Conservation (phyloP, 2,888 invertebrate species). For the Rhagophthalmus giganteus region DNA sequence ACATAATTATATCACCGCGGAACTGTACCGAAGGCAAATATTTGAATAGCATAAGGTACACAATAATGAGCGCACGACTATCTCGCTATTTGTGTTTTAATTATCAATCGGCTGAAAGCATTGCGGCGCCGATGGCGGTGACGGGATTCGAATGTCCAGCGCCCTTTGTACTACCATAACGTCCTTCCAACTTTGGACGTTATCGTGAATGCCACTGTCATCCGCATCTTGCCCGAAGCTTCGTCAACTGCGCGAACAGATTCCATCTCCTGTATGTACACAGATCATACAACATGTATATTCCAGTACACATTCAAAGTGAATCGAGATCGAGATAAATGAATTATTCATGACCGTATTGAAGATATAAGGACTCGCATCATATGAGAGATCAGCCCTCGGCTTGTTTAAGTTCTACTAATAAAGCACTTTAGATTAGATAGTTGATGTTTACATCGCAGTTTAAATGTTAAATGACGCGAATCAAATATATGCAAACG, state of each 20-base stretch:
- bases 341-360: conserved; percentile 52
- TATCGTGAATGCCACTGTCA: conserved; percentile 33
- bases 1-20: conserved; percentile 39
- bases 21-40: conserved; percentile 33
- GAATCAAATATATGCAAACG: conserved; percentile 38
- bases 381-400: conserved; percentile 45
- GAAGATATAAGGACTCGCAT: conserved; percentile 49
- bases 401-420: conserved; percentile 52
- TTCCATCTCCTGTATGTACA: conserved; percentile 45
- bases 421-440: conserved; percentile 52
- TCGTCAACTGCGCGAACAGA: conserved; percentile 46
- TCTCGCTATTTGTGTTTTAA: conserved; percentile 31
- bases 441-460: conserved; percentile 48
- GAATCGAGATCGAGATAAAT: conserved; percentile 52
- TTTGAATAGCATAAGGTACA: conserved; percentile 27
- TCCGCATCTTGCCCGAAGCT: conserved; percentile 43
- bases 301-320: conserved; percentile 51
- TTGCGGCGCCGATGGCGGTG: conserved; percentile 41
- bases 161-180: conserved; percentile 21
- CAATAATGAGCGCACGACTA: conserved; percentile 9
- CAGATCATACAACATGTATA: conserved; percentile 52
- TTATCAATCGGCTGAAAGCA: conserved; percentile 43
- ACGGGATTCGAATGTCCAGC: conserved; percentile 39
- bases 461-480: conserved; percentile 49
- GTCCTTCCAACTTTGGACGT: conserved; percentile 26